Evolutionary conservation across 2,888 invertebrate species (phyloP).

Genomic region (Octonoba sinensis): DNA sequence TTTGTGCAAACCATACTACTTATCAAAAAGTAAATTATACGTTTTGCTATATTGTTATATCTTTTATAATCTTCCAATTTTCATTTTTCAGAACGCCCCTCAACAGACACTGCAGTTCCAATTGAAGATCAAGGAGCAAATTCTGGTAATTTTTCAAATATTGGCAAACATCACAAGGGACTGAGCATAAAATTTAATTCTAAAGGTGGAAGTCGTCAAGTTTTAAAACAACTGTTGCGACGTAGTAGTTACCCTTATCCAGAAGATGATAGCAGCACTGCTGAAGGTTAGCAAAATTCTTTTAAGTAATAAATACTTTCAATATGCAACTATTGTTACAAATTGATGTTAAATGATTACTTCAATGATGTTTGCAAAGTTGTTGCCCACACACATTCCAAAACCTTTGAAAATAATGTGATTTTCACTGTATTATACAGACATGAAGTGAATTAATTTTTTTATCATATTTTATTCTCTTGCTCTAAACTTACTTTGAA

Average conservation of each 20-base stretch:
- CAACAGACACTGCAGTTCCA: slow-evolving; percentile 49
- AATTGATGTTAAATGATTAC: too few relatives aligned
- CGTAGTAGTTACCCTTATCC: slow-evolving; percentile 64
- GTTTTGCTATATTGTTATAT: too few relatives aligned
- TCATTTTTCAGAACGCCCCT: slow-evolving; percentile 30
- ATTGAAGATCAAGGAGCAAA: slow-evolving; percentile 32
- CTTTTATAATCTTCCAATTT: background rate
- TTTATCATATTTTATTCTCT: too few relatives aligned
- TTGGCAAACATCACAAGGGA: slow-evolving; percentile 61
- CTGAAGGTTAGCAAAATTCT: slow-evolving; percentile 30
- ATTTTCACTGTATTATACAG: too few relatives aligned
- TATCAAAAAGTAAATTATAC: too few relatives aligned
- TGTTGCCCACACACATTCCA: background rate
- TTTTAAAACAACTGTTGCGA: slow-evolving; percentile 65
- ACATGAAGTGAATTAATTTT: too few relatives aligned
- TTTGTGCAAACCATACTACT: too few relatives aligned
- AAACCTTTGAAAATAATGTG: background rate
- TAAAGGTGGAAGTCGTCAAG: slow-evolving; percentile 65
- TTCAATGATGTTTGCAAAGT: background rate
- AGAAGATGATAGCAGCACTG: slow-evolving; percentile 58
- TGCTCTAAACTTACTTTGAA: too few relatives aligned
- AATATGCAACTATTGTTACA: too few relatives aligned
- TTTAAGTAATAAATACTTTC: background rate
- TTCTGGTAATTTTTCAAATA: slow-evolving; percentile 39
- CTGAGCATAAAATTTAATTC: slow-evolving; percentile 65